These are phyloP conservation scores for Mobula hypostoma DNA, from an alignment of 2,113 vertebrate species.

Conservation along the genomic window DNA sequence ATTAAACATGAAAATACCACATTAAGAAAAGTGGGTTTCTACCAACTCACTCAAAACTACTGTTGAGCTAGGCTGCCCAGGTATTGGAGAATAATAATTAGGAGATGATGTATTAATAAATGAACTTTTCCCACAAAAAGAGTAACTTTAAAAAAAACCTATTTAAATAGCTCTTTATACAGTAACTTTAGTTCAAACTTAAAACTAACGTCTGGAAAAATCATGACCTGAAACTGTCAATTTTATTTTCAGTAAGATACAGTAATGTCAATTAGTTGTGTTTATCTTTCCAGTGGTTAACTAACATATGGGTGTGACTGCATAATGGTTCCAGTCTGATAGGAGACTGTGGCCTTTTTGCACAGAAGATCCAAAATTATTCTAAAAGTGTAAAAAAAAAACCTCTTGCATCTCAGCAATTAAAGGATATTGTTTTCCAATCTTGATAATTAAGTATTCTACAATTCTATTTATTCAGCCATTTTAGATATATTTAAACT, in stretches of 20 bases:
- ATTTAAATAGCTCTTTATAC: background rate
- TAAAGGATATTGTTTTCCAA: background rate
- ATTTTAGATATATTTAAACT: background rate
- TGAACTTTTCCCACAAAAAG: background rate
- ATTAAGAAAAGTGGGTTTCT: background rate
- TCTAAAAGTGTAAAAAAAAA: background rate
- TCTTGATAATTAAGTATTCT: background rate
- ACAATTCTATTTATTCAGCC: background rate
- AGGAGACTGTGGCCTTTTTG: background rate
- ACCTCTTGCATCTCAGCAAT: background rate
- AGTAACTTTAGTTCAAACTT: background rate
- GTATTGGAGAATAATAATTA: background rate
- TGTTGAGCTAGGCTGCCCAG: background rate
- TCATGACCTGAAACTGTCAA: background rate
- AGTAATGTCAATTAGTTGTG: constrained; percentile 1
- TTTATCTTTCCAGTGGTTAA: constrained; percentile 11
- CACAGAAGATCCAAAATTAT: background rate
- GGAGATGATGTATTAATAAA: background rate
- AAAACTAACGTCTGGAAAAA: background rate
- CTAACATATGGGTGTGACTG: constrained; percentile 8
- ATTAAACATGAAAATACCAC: background rate
- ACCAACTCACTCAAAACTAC: background rate
- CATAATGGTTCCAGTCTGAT: background rate
- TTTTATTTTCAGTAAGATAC: background rate
- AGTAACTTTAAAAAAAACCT: background rate